Evolutionary conservation across 2,113 vertebrate genomes (phyloP).

Genomic region (Macaca nemestrina): DNA sequence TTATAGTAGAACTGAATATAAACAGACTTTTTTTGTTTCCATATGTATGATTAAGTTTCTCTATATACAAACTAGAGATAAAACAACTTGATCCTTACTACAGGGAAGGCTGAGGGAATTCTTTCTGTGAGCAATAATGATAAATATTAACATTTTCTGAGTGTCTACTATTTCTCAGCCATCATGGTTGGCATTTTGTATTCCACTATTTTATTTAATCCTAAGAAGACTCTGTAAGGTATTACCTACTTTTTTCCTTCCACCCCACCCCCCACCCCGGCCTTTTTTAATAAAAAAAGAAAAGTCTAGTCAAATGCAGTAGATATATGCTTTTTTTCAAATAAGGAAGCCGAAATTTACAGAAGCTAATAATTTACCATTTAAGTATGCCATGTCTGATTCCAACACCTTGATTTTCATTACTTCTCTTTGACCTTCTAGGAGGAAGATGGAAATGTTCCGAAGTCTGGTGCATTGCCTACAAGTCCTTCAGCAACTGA

Average conservation of each 20-base stretch:
- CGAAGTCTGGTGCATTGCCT: background rate
- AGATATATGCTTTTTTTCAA: background rate
- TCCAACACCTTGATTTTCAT: constrained; percentile 29
- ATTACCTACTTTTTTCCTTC: background rate
- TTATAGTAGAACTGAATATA: constrained; percentile 21
- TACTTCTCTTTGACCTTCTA: constrained; percentile 1
- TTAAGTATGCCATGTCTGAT: constrained; percentile 18
- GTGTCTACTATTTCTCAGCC: constrained; percentile 6
- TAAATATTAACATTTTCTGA: constrained; percentile 16
- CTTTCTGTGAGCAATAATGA: constrained; percentile 27
- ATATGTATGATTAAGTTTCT: constrained; percentile 29
- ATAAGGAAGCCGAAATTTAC: constrained; percentile 30
- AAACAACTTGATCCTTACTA: constrained; percentile 10
- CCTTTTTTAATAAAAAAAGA: too few species aligned
- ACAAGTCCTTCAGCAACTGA: background rate
- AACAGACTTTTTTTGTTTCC: background rate
- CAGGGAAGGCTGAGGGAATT: constrained; percentile 14
- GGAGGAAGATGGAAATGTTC: constrained; percentile 29
- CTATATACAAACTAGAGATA: constrained; percentile 3
- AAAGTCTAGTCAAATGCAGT: too few species aligned
- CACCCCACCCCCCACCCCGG: too few species aligned
- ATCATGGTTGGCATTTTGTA: background rate
- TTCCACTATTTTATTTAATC: background rate
- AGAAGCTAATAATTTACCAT: constrained; percentile 8
- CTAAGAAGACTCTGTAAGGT: background rate